Percentiles rank a stretch among this genome's conserved stretches.
These are phyloP conservation scores for Crotalus horridus DNA, from an alignment of 2,113 vertebrate genomes.

Conservation along the genomic window DNA sequence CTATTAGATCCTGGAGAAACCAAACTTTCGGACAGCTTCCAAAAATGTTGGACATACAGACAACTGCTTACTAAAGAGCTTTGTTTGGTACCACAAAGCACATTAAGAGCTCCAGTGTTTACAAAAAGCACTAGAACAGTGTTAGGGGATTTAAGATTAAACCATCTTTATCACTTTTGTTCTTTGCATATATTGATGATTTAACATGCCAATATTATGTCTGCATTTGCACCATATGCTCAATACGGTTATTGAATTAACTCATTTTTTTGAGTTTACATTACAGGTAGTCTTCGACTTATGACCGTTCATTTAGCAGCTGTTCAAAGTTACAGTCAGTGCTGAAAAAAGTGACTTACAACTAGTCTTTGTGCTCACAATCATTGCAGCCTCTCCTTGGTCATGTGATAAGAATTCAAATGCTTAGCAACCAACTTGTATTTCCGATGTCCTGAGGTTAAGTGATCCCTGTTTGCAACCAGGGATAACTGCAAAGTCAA, in stretches of 20 bases:
- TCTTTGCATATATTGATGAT: background rate
- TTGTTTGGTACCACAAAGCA: background rate
- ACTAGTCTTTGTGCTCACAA: no score
- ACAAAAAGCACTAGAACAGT: background rate
- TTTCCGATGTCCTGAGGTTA: no score
- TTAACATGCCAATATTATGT: background rate
- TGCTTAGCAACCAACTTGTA: no score
- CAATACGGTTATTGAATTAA: background rate
- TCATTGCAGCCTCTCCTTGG: no score
- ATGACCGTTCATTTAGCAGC: no score
- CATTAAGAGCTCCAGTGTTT: background rate
- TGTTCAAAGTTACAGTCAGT: no score
- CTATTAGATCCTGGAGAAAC: no score
- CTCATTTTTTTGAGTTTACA: background rate
- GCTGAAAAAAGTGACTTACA: no score
- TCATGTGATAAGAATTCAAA: no score
- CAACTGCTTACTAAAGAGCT: background rate
- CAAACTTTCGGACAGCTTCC: no score
- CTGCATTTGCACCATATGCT: background rate
- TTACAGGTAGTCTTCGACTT: background rate
- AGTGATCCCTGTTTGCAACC: no score
- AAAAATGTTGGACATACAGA: background rate
- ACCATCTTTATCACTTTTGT: background rate
- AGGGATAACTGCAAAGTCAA: no score
- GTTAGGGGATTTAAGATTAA: background rate